Evolutionary conservation across 2,113 vertebrate genomes (phyloP).

Genomic region (Patagioenas fasciata): DNA sequence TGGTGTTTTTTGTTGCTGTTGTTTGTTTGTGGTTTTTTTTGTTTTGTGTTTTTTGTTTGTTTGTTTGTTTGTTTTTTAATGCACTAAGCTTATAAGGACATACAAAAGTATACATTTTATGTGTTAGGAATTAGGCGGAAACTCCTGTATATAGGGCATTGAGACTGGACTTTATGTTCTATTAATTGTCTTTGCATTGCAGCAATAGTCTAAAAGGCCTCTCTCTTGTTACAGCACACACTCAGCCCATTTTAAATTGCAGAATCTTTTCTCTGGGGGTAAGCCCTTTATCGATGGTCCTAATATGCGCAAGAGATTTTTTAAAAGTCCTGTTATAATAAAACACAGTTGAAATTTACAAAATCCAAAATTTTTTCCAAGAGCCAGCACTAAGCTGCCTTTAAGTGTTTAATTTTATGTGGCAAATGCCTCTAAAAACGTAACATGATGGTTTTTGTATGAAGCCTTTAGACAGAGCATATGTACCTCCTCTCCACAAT

Average conservation of each 20-base stretch:
- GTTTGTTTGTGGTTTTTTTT: too few relatives aligned
- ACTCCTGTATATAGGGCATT: neutral
- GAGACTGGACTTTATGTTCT: neutral
- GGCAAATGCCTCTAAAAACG: neutral
- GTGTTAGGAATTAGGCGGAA: neutral
- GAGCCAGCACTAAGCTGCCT: neutral
- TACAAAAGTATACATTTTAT: neutral
- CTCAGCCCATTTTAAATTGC: neutral
- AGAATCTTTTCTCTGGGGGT: neutral
- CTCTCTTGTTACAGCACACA: neutral
- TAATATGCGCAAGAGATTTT: neutral
- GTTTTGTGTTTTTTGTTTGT: too few relatives aligned
- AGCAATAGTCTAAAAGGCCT: neutral
- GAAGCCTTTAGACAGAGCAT: neutral
- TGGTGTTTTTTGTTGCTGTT: too few relatives aligned
- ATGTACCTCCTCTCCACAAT: neutral
- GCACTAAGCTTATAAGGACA: neutral
- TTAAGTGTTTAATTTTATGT: neutral
- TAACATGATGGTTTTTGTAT: neutral
- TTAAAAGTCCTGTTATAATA: neutral
- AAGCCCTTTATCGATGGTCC: neutral
- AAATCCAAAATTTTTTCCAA: neutral
- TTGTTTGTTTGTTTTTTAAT: neutral
- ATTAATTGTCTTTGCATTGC: neutral
- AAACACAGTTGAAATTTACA: neutral